Evolutionary conservation across 2,113 vertebrate species (phyloP).

Genomic region (Carassius auratus): DNA sequence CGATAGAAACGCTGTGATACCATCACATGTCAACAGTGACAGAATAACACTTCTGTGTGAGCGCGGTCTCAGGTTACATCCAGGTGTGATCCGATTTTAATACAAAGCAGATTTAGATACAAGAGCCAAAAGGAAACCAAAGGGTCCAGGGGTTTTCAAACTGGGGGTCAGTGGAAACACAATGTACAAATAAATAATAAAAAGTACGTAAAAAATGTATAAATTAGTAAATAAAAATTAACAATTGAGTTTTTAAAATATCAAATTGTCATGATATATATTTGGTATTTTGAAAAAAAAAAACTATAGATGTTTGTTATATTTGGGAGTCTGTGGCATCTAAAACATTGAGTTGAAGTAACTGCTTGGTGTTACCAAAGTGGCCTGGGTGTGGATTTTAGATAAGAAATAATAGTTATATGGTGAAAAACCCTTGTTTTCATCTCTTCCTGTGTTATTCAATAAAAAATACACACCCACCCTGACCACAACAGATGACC

Average conservation of each 20-base stretch:
- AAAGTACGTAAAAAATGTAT: not conserved
- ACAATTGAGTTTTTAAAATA: too few relatives aligned
- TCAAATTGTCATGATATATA: too few relatives aligned
- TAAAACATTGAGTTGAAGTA: too few relatives aligned
- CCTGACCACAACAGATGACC: conserved; percentile 17
- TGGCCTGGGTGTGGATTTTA: not conserved
- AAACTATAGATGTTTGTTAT: too few relatives aligned
- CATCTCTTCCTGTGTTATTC: not conserved
- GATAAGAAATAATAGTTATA: not conserved
- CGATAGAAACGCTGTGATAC: not conserved
- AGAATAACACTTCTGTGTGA: not conserved
- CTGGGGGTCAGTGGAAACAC: not conserved
- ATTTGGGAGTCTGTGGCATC: not conserved
- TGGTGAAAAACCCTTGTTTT: not conserved
- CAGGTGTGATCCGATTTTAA: not conserved
- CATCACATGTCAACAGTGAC: not conserved
- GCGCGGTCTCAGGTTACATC: not conserved
- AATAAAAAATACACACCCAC: not conserved
- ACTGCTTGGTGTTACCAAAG: not conserved
- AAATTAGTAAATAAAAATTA: not conserved
- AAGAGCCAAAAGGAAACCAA: not conserved
- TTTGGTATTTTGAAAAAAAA: too few relatives aligned
- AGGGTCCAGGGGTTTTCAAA: too few relatives aligned
- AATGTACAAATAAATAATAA: not conserved
- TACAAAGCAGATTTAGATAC: not conserved